A percentile compares a stretch with the other conserved stretches of the same genome.
Evolutionary conservation across 2,888 invertebrate species (phyloP).

Genomic region (Acrobasis consociella): DNA sequence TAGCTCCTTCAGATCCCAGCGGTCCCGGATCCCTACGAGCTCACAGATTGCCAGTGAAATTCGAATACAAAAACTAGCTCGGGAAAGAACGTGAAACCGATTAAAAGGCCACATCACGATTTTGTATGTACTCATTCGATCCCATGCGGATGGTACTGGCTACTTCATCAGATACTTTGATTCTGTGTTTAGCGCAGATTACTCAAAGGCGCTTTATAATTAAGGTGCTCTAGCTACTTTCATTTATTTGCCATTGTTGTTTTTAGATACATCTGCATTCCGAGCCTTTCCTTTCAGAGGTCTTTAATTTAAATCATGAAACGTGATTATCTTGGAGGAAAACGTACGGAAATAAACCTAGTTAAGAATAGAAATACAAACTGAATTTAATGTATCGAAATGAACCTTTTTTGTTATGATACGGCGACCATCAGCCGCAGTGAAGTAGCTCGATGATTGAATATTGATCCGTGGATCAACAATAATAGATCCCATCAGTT

Average conservation of each 20-base stretch:
- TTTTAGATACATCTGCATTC: constrained; percentile 23
- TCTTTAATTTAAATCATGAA: constrained; percentile 25
- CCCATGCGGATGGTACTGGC: constrained; percentile 61
- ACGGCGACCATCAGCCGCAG: constrained; percentile 61
- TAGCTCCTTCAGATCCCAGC: constrained; percentile 40
- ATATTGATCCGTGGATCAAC: constrained; percentile 81
- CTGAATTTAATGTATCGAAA: constrained; percentile 56
- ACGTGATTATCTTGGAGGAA: constrained; percentile 18
- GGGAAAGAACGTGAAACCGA: constrained; percentile 80
- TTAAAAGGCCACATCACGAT: constrained; percentile 82
- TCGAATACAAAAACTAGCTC: constrained; percentile 79
- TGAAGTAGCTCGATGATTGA: constrained; percentile 75
- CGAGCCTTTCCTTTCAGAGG: constrained; percentile 31
- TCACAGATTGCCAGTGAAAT: constrained; percentile 76
- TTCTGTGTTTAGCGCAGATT: constrained; percentile 68
- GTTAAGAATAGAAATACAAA: constrained; percentile 42
- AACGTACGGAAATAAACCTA: constrained; percentile 7
- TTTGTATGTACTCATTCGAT: constrained; percentile 80
- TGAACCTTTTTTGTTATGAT: constrained; percentile 54
- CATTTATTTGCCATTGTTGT: constrained; percentile 28
- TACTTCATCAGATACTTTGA: constrained; percentile 64
- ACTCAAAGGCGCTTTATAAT: constrained; percentile 71
- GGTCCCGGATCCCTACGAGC: constrained; percentile 57
- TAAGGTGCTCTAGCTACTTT: constrained; percentile 52
- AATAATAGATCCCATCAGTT: constrained; percentile 80